Evolutionary conservation across 2,888 invertebrate genomes (phyloP), one percentile per base, ranked within the genome.

Genomic region (Melanophora roralis): DNA sequence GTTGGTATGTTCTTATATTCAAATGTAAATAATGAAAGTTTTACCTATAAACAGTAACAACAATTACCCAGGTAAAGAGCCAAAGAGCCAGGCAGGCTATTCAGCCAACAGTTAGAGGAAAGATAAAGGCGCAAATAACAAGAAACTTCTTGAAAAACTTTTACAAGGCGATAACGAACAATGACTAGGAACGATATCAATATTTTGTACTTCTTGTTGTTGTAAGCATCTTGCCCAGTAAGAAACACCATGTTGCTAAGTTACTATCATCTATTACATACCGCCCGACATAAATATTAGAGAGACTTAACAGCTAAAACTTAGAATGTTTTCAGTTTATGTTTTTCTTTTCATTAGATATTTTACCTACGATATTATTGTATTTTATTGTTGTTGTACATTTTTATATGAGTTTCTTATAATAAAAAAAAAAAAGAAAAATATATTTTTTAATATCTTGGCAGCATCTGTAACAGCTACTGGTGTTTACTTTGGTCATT

Each of bases 381-480:
- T 3, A 27, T 27, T 27, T 43, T 32, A 45, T 57, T 68, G 34
- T 32, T 53, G 51, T 67, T 65, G 55, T 32, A 19, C 21, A n/a
- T 45, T 43, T 36, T 67, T 55, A 68, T 73, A 72, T 55, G 55
- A 55, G 67, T 62, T 78, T 74, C 47, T 53, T 27, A 6, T n/a
- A 69, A 57, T 78, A 57, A 57, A 60, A 40, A 43, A 19, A 5
- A 38, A 38, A 38, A 21, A 11, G 2, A 27, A 69, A 49, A 49
- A 59, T 27, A 21, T 12, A 11, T 69, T 36, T 62, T 45, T 4
- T 57, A 36, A 78, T 51, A 64, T 55, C 38, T 57, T 38, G 21
- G 47, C 67, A 65, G 40, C 67, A 78, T 68, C 69, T 49, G 9
- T 38, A 21, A 32, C 73, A 64, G 73, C 78, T 78, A 78, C 78